Evolutionary conservation across 2,113 vertebrate genomes (phyloP).

Genomic region (Mormyrus iriodes): DNA sequence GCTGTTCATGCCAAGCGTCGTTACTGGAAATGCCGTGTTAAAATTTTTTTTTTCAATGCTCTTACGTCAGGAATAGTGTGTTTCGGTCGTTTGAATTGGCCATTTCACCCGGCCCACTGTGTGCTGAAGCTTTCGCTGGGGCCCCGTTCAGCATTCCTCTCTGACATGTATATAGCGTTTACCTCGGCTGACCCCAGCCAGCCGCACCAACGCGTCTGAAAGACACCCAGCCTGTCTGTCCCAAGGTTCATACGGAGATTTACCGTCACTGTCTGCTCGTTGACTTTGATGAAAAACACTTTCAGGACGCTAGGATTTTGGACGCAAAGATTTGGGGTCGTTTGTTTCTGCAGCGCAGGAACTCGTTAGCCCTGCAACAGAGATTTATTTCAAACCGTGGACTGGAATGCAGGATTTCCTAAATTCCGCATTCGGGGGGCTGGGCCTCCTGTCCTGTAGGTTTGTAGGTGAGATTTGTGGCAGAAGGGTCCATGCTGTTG

Average conservation of each 20-base stretch:
- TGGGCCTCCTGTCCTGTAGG: neutral
- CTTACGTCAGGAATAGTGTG: neutral
- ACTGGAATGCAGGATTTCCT: neutral
- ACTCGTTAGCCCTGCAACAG: conserved; percentile 1
- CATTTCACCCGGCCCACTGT: neutral
- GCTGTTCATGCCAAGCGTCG: neutral
- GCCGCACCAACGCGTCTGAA: conserved; percentile 28
- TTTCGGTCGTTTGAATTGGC: neutral
- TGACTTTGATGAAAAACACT: conserved; percentile 33
- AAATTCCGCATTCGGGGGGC: neutral
- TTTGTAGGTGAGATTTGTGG: neutral
- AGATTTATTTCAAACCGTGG: neutral
- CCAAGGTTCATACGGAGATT: conserved; percentile 55
- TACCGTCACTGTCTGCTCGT: conserved; percentile 39
- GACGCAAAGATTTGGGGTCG: neutral
- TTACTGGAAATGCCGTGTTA: neutral
- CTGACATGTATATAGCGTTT: conserved; percentile 38
- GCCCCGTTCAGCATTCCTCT: neutral
- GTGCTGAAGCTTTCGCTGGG: neutral
- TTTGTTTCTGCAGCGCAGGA: conserved; percentile 7
- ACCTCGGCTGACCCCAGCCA: conserved; percentile 38
- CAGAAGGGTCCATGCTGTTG: neutral
- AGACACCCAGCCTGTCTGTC: conserved; percentile 45
- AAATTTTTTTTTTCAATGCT: neutral
- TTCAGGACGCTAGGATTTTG: neutral